Conservation (phyloP, 2,797 vertebrate species). For the Characodon lateralis region DNA sequence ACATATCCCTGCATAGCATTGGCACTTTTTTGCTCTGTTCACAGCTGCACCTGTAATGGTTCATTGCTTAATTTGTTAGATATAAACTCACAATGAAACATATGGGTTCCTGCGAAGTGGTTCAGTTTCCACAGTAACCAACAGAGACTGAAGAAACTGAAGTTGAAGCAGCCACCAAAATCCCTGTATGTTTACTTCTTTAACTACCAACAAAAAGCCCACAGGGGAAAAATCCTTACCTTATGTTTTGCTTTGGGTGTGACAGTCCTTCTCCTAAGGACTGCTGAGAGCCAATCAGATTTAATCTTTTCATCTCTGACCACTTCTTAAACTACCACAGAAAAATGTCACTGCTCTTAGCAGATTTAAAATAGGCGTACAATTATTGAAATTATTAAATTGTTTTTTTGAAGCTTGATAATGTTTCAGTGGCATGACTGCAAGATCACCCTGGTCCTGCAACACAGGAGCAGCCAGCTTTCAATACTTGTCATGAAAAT, state of each 20-base stretch:
- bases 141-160: neutral
- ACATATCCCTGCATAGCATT: neutral
- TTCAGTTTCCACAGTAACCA: neutral
- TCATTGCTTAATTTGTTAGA: neutral
- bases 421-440: neutral
- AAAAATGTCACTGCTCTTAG: constrained; percentile 1
- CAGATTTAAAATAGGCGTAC: neutral
- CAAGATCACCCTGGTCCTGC: neutral
- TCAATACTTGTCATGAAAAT: neutral
- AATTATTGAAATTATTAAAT: constrained; percentile 1
- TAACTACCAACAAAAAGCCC: neutral
- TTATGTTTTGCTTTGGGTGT: neutral
- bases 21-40: neutral
- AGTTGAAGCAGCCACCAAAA: neutral
- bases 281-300: neutral
- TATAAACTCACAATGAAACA: neutral
- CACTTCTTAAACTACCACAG: neutral
- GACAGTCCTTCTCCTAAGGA: neutral
- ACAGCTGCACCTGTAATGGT: neutral
- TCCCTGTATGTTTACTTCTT: neutral
- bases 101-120: neutral
- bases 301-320: constrained; percentile 1
- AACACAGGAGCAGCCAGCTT: neutral
- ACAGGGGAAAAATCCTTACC: neutral
- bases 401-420: neutral